phyloP scores from a whole-genome alignment of 2,888 invertebrate species.

The Nephrotoma appendiculata region DNA sequence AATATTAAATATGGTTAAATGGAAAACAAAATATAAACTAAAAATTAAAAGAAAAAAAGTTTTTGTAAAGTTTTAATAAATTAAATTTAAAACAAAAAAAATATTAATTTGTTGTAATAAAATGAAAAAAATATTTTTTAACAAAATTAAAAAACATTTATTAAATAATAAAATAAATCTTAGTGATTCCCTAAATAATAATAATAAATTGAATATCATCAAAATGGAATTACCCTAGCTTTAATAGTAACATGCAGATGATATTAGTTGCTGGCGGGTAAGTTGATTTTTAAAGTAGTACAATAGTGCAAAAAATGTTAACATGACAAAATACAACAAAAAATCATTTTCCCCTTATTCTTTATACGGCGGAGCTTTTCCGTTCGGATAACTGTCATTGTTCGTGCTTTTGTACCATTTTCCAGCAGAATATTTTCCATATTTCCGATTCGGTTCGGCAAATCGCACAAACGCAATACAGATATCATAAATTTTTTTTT shows the following conservation, averaged over 20 bases:
- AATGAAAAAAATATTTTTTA: neutral
- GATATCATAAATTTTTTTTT: neutral
- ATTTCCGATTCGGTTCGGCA: neutral
- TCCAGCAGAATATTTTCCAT: neutral
- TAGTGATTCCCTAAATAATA: neutral
- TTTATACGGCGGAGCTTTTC: neutral
- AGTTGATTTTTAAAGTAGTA: conserved; percentile 16
- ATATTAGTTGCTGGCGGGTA: conserved; percentile 34
- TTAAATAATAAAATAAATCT: neutral
- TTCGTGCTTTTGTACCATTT: neutral
- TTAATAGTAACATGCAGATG: conserved; percentile 27
- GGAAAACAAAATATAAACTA: neutral
- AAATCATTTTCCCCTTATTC: neutral
- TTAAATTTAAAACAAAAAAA: neutral
- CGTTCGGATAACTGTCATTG: neutral
- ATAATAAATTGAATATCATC: neutral
- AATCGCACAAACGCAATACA: neutral
- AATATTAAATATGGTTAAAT: neutral
- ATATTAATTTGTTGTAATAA: neutral
- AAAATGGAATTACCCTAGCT: conserved; percentile 14
- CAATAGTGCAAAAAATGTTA: neutral
- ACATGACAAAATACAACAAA: neutral
- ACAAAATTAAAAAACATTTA: neutral
- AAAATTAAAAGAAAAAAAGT: neutral
- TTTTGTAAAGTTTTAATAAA: neutral